Conservation (phyloP, 64 coral and sea anemone species). For the Montipora cactus region DNA sequence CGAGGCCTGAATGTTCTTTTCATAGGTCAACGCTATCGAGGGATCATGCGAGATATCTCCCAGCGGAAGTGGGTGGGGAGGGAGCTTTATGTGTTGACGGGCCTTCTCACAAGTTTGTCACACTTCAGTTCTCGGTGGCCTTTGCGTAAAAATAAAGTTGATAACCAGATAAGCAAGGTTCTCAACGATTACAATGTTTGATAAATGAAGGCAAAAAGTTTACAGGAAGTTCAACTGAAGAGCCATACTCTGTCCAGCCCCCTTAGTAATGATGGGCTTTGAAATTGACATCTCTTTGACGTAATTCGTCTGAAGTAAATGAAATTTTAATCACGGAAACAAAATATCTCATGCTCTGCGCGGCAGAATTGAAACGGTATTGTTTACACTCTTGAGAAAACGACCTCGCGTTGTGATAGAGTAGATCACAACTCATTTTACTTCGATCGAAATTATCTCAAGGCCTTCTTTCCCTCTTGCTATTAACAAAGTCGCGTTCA, state of each 20-base stretch:
- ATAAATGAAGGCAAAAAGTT: background rate
- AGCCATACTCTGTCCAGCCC: background rate
- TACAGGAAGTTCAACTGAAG: background rate
- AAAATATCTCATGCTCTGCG: slow-evolving; percentile 13
- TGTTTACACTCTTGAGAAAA: background rate
- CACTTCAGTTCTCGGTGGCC: background rate
- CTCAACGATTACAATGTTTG: background rate
- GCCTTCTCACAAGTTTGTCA: background rate
- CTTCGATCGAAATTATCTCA: background rate
- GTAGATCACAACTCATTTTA: background rate
- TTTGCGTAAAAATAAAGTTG: background rate
- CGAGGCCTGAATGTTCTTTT: too few relatives aligned
- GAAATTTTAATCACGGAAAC: slow-evolving; percentile 18
- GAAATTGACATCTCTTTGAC: background rate
- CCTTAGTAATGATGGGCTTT: background rate
- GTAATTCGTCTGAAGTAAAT: background rate
- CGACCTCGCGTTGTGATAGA: background rate
- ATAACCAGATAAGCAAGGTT: background rate
- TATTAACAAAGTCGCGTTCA: background rate
- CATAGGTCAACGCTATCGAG: too few relatives aligned
- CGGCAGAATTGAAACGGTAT: background rate
- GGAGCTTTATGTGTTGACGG: background rate
- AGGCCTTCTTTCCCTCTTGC: background rate
- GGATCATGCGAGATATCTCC: background rate
- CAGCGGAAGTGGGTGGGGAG: background rate